These are phyloP conservation scores for Enteromius anoplus DNA, from an alignment of 2,797 vertebrate species.

Conservation along the genomic window DNA sequence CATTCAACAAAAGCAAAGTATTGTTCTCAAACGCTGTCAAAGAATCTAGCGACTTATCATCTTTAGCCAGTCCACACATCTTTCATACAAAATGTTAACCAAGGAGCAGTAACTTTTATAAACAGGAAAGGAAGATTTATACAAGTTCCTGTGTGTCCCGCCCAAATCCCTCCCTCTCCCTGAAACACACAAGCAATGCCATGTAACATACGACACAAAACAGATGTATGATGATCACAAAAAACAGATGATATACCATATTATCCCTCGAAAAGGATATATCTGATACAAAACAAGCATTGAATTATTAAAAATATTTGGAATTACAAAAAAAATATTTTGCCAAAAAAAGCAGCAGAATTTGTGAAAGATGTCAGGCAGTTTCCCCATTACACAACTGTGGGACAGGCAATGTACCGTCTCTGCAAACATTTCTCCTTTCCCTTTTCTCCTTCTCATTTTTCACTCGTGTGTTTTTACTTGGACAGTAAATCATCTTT, in stretches of 20 bases:
- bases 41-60: not conserved
- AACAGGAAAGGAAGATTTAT: constrained; percentile 58
- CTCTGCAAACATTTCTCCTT: constrained; percentile 36
- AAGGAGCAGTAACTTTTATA: constrained; percentile 41
- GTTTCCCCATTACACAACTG: constrained; percentile 23
- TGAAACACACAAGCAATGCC: constrained; percentile 33
- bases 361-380: not conserved
- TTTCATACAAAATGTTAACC: constrained; percentile 25
- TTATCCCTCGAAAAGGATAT: not conserved
- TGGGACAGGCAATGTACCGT: constrained; percentile 32
- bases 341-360: not conserved
- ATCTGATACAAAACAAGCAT: not conserved
- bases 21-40: not conserved
- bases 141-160: constrained; percentile 42
- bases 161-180: constrained; percentile 45
- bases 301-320: not conserved
- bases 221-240: not conserved
- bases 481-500: constrained; percentile 32
- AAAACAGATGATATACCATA: not conserved
- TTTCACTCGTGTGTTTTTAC: constrained; percentile 39
- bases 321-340: not conserved
- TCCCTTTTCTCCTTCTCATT: constrained; percentile 16
- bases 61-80: constrained; percentile 1
- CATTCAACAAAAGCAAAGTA: not conserved
- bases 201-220: constrained; percentile 20